These are phyloP conservation scores for Stichodactyla mertensii DNA, from an alignment of 64 coral and sea anemone genomes.

Conservation along the genomic window DNA sequence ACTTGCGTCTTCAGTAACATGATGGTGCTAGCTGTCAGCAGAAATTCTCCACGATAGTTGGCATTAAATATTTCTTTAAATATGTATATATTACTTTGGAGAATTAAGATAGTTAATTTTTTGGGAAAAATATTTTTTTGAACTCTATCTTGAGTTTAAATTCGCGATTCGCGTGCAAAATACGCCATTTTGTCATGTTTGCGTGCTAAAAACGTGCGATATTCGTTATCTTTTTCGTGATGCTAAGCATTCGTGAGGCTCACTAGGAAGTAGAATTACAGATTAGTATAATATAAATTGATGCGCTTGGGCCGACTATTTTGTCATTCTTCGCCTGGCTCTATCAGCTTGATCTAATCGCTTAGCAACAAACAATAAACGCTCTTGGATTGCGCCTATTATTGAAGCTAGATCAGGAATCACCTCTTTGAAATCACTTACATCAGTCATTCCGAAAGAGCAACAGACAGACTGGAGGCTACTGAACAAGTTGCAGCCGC, in stretches of 20 bases:
- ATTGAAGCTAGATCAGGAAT: background rate
- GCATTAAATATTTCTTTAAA: no score
- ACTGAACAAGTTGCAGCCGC: background rate
- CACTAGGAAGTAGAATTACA: background rate
- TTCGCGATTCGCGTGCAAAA: background rate
- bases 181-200: background rate
- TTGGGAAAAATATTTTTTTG: no score
- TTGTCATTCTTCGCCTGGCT: background rate
- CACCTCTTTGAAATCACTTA: background rate
- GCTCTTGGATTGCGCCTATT: background rate
- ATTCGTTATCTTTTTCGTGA: background rate
- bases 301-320: background rate
- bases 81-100: no score
- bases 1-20: no score
- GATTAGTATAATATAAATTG: background rate
- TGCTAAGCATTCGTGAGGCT: background rate
- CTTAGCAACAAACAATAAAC: background rate
- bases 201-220: background rate
- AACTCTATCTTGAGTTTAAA: no score
- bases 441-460: background rate
- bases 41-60: no score
- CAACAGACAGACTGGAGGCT: background rate
- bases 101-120: no score
- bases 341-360: background rate
- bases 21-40: no score